Conservation (phyloP, 2,888 invertebrate species). For the Polydrusus cervinus region DNA sequence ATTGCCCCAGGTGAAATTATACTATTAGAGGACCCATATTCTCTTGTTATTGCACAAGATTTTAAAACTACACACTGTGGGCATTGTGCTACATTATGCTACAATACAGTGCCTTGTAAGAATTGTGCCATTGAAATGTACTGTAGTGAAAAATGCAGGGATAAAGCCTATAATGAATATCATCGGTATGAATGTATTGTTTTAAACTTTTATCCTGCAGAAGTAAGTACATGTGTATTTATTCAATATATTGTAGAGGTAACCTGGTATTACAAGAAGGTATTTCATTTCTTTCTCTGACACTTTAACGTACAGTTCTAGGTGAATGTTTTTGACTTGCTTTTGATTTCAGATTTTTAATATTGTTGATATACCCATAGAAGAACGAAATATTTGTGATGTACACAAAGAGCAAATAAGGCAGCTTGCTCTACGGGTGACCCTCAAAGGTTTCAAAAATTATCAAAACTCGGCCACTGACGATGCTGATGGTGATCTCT, state of each 20-base stretch:
- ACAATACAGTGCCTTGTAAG: constrained; percentile 10
- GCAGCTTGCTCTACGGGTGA: constrained; percentile 1
- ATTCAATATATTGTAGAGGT: background rate
- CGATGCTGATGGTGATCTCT: background rate
- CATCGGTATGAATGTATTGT: constrained; percentile 24
- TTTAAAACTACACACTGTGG: constrained; percentile 20
- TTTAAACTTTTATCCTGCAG: constrained; percentile 8
- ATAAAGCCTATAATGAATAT: constrained; percentile 3
- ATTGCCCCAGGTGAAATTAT: constrained; percentile 19
- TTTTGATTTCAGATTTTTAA: background rate
- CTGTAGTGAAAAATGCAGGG: constrained; percentile 12
- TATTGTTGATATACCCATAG: background rate
- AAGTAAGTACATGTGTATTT: background rate
- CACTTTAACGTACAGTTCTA: too few species aligned
- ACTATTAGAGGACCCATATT: constrained; percentile 21
- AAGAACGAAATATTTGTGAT: background rate
- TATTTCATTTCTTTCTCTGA: too few species aligned
- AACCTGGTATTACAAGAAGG: too few species aligned
- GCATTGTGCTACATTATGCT: constrained; percentile 6
- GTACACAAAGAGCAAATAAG: background rate
- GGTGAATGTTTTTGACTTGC: too few species aligned
- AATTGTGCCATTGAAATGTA: constrained; percentile 11
- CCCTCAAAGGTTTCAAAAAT: background rate
- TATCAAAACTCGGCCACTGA: background rate
- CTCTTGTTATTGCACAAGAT: background rate